A percentile compares a stretch with the other conserved stretches of the same genome.
phyloP scores from a whole-genome alignment of 2,797 vertebrate genomes.

The Enteromius fasciolatus region DNA sequence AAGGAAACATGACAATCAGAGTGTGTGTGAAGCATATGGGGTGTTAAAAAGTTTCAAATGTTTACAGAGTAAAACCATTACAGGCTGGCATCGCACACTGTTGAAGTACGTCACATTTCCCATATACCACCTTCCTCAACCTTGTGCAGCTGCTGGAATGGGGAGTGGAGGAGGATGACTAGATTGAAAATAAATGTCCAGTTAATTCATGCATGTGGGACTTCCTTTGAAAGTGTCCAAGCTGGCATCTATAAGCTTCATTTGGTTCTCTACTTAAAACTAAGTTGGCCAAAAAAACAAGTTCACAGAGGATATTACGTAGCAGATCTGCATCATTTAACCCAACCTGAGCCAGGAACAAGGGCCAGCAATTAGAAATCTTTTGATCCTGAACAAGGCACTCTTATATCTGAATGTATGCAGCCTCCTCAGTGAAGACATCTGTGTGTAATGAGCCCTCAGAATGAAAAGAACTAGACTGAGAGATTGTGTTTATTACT shows the following conservation, averaged over 20 bases:
- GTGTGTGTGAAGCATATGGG: not conserved
- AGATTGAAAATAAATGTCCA: conserved; percentile 48
- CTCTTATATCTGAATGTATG: conserved; percentile 50
- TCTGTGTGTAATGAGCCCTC: conserved; percentile 58
- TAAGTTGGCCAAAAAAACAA: conserved; percentile 58
- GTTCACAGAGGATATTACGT: conserved; percentile 70
- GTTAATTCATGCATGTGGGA: conserved; percentile 60
- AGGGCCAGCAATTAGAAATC: conserved; percentile 72
- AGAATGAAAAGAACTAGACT: conserved; percentile 62
- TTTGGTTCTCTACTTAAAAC: conserved; percentile 67
- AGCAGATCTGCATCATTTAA: conserved; percentile 72
- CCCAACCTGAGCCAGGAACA: conserved; percentile 67
- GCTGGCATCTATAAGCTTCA: conserved; percentile 65
- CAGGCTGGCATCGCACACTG: conserved; percentile 54
- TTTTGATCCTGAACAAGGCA: conserved; percentile 50
- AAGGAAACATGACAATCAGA: conserved; percentile 33
- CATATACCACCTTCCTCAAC: conserved; percentile 67
- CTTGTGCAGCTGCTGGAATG: conserved; percentile 60
- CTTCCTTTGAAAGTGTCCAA: conserved; percentile 55
- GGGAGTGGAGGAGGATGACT: conserved; percentile 64
- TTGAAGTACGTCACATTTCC: conserved; percentile 70
- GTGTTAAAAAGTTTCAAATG: conserved; percentile 45
- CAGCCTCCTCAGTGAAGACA: conserved; percentile 60
- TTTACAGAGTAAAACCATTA: conserved; percentile 57
- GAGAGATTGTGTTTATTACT: conserved; percentile 48